phyloP scores from a whole-genome alignment of 2,888 invertebrate genomes.

The Phortica okadai region DNA sequence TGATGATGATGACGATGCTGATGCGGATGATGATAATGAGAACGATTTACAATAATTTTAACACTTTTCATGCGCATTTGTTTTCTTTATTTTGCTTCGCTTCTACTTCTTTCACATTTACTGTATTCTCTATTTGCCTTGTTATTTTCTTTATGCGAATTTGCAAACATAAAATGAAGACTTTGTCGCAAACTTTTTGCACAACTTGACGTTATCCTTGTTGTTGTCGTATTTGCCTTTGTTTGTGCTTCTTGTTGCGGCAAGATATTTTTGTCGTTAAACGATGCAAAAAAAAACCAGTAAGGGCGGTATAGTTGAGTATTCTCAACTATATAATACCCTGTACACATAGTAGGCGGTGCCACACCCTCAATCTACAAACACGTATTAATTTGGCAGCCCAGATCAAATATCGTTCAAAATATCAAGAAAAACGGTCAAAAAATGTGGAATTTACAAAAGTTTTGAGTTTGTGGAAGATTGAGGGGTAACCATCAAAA shows the following conservation, averaged over 20 bases:
- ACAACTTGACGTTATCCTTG: constrained; percentile 9
- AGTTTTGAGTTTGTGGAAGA: too few relatives aligned
- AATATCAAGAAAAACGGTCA: too few relatives aligned
- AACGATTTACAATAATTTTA: constrained; percentile 72
- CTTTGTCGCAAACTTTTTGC: constrained; percentile 29
- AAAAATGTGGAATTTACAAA: too few relatives aligned
- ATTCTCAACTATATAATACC: too few relatives aligned
- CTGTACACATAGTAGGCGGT: too few relatives aligned
- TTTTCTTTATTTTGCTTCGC: not conserved
- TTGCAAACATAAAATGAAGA: constrained; percentile 27
- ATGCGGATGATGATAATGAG: constrained; percentile 58
- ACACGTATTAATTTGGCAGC: too few relatives aligned
- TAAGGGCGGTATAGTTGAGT: too few relatives aligned
- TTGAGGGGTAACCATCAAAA: too few relatives aligned
- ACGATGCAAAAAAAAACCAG: constrained; percentile 51
- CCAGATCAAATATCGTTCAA: too few relatives aligned
- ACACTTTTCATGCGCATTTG: constrained; percentile 60
- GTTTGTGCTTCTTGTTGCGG: not conserved
- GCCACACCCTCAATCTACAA: too few relatives aligned
- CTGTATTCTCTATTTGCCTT: not conserved
- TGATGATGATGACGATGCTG: constrained; percentile 35
- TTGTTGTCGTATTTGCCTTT: constrained; percentile 16
- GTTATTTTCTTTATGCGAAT: constrained; percentile 24
- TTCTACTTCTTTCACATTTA: not conserved
- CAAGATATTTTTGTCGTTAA: constrained; percentile 64